Percentiles rank a stretch among this genome's conserved stretches.
Conservation (phyloP, 2,888 invertebrate genomes). For the Rhyacophila evoluta region DNA sequence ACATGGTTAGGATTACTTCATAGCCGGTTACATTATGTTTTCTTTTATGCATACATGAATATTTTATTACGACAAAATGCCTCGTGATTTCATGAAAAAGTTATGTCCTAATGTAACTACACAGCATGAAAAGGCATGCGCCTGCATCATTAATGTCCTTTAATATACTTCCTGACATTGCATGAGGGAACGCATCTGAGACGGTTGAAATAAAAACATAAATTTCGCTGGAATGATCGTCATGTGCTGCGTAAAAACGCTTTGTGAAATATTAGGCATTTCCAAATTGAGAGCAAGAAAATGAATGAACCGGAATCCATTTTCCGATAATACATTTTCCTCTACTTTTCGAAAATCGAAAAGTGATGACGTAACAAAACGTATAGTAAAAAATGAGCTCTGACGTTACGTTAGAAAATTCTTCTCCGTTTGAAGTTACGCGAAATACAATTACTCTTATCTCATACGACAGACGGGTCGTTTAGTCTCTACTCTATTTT, state of each 20-base stretch:
- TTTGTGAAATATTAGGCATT: constrained; percentile 43
- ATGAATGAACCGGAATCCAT: constrained; percentile 47
- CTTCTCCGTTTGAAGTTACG: neutral
- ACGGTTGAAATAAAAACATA: constrained; percentile 46
- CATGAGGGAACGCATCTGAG: constrained; percentile 39
- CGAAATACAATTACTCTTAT: constrained; percentile 17
- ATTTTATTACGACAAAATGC: too few relatives aligned
- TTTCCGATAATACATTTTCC: constrained; percentile 48
- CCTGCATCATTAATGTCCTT: neutral
- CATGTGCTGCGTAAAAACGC: constrained; percentile 36
- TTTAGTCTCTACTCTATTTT: constrained; percentile 9
- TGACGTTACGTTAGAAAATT: neutral
- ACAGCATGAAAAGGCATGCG: neutral
- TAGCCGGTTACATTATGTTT: too few relatives aligned
- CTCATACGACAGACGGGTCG: constrained; percentile 3
- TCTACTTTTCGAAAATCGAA: constrained; percentile 34
- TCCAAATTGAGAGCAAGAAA: constrained; percentile 42
- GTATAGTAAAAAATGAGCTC: constrained; percentile 15
- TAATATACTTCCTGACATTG: constrained; percentile 38
- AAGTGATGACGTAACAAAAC: constrained; percentile 41
- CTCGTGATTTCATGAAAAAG: neutral
- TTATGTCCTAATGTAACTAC: neutral
- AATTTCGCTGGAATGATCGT: constrained; percentile 42
- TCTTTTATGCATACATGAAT: too few relatives aligned
- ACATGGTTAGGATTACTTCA: too few relatives aligned